Base-by-base conservation (phyloP, 2,888 invertebrate genomes). In the Drosophila kanekoi region DNA sequence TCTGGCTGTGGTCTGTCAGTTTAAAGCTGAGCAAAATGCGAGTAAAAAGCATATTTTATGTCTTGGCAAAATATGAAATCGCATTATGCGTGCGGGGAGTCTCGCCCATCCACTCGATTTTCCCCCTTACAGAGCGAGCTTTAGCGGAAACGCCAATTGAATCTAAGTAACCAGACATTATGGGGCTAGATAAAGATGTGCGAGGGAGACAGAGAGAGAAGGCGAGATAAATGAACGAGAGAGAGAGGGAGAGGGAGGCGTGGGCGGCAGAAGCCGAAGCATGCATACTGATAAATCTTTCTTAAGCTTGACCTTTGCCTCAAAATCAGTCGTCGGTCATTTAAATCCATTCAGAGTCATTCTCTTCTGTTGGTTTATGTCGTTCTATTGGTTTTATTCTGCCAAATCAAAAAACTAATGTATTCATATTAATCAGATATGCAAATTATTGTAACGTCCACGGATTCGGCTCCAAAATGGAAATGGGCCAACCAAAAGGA, bases 381-480 rank as follows among this genome's bases (percentile, higher is more conserved):
- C 14, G 14, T 38, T 23, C 38, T 28, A 13, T 38, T 51, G 37
- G 49, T n/a, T 67, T 73, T 76, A 62, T 56, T 65, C 62, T 51
- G 69, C 65, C 65, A 89, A 89, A 81, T 81, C 77, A 79, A 56
- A 65, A 65, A 84, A 72, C 74, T 81, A 72, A 77, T 80, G 71
- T 80, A 86, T 90, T 87, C 78, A 80, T 90, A 87, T 90, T 89
- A 90, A 90, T 89, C 88, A 90, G 77, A 70, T 89, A 87, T 87
- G 87, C 74, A 87, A 90, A 89, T 90, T 70, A 49, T 57, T 58
- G 54, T 63, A 41, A 71, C 61, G 53, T 67, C 52, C 45, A 48
- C 16, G 38, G n/a, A 9, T 0, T 14, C 1, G 9, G 6, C 13
- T 11, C 40, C 58, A 37, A 53, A 69, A 62, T 64, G 67, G 45